A percentile compares a stretch with the other conserved stretches of the same genome.
Conservation (phyloP, 2,888 invertebrate species). For the Sepioteuthis lessoniana region DNA sequence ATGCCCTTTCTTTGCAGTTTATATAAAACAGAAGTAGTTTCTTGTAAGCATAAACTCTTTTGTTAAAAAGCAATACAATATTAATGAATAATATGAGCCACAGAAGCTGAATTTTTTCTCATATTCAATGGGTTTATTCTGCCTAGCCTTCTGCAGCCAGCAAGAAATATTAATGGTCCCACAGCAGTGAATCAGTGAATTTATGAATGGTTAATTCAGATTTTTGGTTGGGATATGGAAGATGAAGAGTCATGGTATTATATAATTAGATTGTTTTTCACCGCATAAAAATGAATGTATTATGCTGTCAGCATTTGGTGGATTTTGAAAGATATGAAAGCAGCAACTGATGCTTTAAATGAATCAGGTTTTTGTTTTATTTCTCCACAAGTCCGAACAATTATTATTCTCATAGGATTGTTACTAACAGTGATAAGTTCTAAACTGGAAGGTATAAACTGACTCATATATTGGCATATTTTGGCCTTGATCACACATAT, state of each 20-base stretch:
- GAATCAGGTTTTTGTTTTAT: not conserved
- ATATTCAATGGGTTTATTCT: too few relatives aligned
- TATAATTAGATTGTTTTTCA: not conserved
- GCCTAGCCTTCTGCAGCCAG: too few relatives aligned
- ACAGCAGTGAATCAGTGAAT: conserved; percentile 2
- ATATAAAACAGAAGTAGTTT: too few relatives aligned
- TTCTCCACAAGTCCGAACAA: not conserved
- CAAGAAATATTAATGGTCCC: not conserved
- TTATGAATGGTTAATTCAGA: not conserved
- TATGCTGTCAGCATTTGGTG: not conserved
- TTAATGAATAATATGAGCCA: too few relatives aligned
- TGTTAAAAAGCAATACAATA: too few relatives aligned
- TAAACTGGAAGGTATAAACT: not conserved
- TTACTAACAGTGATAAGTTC: conserved; percentile 16
- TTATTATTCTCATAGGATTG: not conserved
- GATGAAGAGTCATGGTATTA: not conserved
- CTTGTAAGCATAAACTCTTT: too few relatives aligned
- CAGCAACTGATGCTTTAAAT: not conserved
- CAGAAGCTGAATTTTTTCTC: too few relatives aligned
- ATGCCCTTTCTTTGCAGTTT: too few relatives aligned
- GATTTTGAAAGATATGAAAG: not conserved
- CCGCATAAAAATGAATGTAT: not conserved
- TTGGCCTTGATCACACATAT: not conserved
- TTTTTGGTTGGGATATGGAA: not conserved
- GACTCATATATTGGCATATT: not conserved